Evolutionary conservation across 2,797 vertebrate genomes (phyloP).

Genomic region (Tinamus major): DNA sequence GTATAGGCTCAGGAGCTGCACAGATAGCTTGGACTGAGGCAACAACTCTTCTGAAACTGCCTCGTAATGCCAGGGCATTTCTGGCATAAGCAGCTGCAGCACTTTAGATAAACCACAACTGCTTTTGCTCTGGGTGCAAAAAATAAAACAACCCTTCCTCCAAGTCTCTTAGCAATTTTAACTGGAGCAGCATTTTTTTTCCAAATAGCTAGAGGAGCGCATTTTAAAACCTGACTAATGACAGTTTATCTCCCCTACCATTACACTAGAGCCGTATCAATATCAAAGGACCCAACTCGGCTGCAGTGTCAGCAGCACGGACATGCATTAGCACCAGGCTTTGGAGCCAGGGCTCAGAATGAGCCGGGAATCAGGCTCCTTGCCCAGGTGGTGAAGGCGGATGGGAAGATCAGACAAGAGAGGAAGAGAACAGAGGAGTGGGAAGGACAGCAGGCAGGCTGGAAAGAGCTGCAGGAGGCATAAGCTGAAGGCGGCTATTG

Average conservation of each 20-base stretch:
- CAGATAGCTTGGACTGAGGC: not conserved
- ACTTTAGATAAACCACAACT: not conserved
- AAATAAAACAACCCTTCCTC: not conserved
- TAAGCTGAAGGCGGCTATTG: not conserved
- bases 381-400: not conserved
- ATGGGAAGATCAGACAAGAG: not conserved
- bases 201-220: not conserved
- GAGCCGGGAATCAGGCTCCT: not conserved
- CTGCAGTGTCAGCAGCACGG: not conserved
- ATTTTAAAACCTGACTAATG: conserved; percentile 17
- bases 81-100: not conserved
- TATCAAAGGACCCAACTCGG: not conserved
- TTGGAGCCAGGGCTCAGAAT: not conserved
- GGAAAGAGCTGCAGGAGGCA: not conserved
- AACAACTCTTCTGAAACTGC: not conserved
- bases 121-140: not conserved
- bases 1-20: not conserved
- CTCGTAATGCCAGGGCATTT: not conserved
- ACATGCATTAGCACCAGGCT: not conserved
- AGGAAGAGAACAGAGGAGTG: not conserved
- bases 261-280: not conserved
- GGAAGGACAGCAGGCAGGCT: not conserved
- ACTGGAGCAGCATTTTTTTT: not conserved
- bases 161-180: not conserved
- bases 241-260: not conserved